Conservation (phyloP, 2,888 invertebrate genomes). For the Agrotis segetum region DNA sequence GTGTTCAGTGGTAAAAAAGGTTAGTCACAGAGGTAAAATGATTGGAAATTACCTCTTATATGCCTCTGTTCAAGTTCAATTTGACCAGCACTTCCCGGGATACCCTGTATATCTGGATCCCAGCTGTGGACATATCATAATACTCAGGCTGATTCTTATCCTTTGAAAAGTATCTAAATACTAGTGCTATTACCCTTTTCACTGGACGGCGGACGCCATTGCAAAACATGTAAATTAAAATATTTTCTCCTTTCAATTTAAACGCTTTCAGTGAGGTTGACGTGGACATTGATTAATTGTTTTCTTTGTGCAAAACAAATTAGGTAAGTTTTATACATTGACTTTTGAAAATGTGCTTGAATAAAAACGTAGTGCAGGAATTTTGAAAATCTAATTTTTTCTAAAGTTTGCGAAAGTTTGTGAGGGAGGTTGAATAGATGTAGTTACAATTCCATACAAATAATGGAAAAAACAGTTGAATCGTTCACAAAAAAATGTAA, state of each 20-base stretch:
- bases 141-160: neutral
- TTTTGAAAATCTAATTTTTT: no score
- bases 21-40: no score
- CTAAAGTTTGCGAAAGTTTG: no score
- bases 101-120: neutral
- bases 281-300: constrained; percentile 54
- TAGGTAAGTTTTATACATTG: constrained; percentile 10
- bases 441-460: no score
- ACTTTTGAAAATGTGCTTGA: constrained; percentile 10
- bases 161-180: neutral
- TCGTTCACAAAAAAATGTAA: no score
- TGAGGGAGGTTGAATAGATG: no score
- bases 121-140: neutral
- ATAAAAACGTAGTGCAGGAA: neutral
- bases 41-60: no score
- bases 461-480: no score
- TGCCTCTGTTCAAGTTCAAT: no score
- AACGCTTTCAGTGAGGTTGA: constrained; percentile 34
- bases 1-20: no score
- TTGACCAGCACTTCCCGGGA: neutral
- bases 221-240: constrained; percentile 48
- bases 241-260: constrained; percentile 38
- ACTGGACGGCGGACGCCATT: constrained; percentile 22
- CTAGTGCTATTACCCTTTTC: constrained; percentile 21
- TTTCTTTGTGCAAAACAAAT: constrained; percentile 46